Evolutionary conservation across 2,888 invertebrate species (phyloP), one percentile per base, ranked within the genome.

Genomic region (Zaprionus lineosus): DNA sequence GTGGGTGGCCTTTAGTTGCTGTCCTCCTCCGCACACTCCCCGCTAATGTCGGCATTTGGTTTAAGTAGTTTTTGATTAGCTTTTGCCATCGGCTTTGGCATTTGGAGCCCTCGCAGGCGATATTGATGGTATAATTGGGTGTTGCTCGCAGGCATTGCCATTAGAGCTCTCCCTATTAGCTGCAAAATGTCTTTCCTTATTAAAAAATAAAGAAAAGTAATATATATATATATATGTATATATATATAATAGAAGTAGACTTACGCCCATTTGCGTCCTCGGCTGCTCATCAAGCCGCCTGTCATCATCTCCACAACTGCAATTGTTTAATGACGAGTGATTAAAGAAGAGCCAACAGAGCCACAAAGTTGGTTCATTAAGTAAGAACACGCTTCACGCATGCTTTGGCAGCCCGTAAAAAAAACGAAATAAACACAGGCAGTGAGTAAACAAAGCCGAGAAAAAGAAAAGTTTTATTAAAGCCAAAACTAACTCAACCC

Each of bases 41-140:
- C n/a, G 34, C 44, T 75, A 62, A 78, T 79, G 67, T 50, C 51
- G 39, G 28, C 56, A 62, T 79, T 73, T 50, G 15, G 28, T 50
- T 74, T 66, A 77, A 76, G 78, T 70, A 74, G 60, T 82, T 82
- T 82, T 74, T 76, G 75, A 76, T 76, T 77, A 76, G 70, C 50
- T 59, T 70, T 63, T 24, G 26, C 43, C 50, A 41, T 53, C 40
- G 47, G 29, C 50, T 50, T 53, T 59, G 34, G 47, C 52, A 58
- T n/a, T n/a, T 52, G 48, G 33, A 9, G 16, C 21, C 29, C 31
- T 29, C 37, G 15, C 33, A 9, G 14, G 21, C 29, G 15, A 36
- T 21, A 57, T 19, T 39, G 51, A 47, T 48, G 69, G 52, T 33
- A 48, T 62, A 66, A 66, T 66, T 66, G 56, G 39, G 63, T 55